Base-by-base conservation (phyloP, 1,140 invertebrate species). In the Hylaeus anthracinus region DNA sequence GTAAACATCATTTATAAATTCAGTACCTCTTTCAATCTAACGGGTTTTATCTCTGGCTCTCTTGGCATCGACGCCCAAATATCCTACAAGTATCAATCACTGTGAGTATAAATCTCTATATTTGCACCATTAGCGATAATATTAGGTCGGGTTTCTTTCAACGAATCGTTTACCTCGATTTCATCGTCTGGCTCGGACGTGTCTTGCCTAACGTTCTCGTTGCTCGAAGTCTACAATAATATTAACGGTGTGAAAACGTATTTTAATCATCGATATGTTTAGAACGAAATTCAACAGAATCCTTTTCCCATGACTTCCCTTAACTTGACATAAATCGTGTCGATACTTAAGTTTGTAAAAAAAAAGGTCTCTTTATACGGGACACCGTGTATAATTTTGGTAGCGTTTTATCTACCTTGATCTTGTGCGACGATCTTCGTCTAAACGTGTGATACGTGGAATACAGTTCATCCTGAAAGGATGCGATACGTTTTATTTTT, bases 121-220 rank as follows among this genome's bases (percentile, higher is more conserved):
- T 10, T 26, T 15, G 0, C 10, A 12, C 41, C 37, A 15, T 72
- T 41, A 10, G 9, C 3, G 5, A 39, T 3, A 37, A 66, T 56
- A 45, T 45, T 2, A 5, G 65, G 15, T 15, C 2, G 15, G n/a
- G n/a, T 69, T 37, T 15, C 26, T 48, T 12, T 60, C 39, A 39
- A 48, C 8, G 4, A 53, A 43, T 72, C 26, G 4, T 85, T 14
- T 85, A 84, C 82, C 83, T 85, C 66, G 60, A 84, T 84, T 9
- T 81, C 51, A 2, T 75, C n/a, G 5, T 69, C 63, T 5, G 53
- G 61, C 41, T 79, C 12, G 0, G n/a, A 14, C 5, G 4, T 8
- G 12, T 14, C n/a, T 43, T 39, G 26, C 39, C 15, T 65, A 45
- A 56, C 15, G 14, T 15, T n/a, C 3, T 69, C 15, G 72, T 58